Evolutionary conservation across 1,140 invertebrate genomes (phyloP).

Genomic region (Sipha flava): DNA sequence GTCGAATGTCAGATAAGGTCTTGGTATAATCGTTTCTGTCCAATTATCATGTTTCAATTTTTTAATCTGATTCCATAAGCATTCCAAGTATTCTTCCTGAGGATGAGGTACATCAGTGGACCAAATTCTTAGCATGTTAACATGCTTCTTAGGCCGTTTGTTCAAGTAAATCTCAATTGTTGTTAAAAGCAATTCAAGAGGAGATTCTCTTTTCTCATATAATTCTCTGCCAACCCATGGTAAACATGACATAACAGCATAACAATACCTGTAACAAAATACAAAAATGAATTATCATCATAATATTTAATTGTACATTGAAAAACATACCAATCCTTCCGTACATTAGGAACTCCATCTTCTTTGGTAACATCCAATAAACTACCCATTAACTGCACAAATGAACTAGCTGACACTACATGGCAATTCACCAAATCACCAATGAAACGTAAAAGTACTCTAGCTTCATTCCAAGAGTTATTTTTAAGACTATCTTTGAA

Average conservation of each 20-base stretch:
- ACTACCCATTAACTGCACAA: constrained; percentile 84
- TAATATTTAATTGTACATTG: not conserved
- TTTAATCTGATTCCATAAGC: constrained; percentile 89
- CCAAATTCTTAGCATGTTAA: constrained; percentile 87
- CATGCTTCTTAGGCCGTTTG: constrained; percentile 85
- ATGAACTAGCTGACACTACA: constrained; percentile 84
- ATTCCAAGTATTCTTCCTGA: constrained; percentile 98
- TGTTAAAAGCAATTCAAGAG: constrained; percentile 80
- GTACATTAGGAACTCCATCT: constrained; percentile 77
- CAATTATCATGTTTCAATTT: constrained; percentile 91
- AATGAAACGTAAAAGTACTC: constrained; percentile 82
- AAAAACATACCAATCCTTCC: constrained; percentile 86
- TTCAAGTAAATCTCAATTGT: constrained; percentile 94
- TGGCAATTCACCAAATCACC: constrained; percentile 95
- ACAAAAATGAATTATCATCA: not conserved
- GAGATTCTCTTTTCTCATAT: constrained; percentile 92
- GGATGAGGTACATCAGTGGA: constrained; percentile 82
- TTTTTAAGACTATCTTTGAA: constrained; percentile 87
- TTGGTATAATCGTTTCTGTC: constrained; percentile 91
- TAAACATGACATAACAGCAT: constrained; percentile 84
- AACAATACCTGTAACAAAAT: constrained; percentile 43
- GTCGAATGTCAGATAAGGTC: constrained; percentile 94
- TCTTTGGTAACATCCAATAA: constrained; percentile 92
- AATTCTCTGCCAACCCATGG: constrained; percentile 95
- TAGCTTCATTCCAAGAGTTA: constrained; percentile 84